These are phyloP conservation scores for Zaprionus gabonicus DNA, from an alignment of 1,140 invertebrate genomes.

Conservation along the genomic window DNA sequence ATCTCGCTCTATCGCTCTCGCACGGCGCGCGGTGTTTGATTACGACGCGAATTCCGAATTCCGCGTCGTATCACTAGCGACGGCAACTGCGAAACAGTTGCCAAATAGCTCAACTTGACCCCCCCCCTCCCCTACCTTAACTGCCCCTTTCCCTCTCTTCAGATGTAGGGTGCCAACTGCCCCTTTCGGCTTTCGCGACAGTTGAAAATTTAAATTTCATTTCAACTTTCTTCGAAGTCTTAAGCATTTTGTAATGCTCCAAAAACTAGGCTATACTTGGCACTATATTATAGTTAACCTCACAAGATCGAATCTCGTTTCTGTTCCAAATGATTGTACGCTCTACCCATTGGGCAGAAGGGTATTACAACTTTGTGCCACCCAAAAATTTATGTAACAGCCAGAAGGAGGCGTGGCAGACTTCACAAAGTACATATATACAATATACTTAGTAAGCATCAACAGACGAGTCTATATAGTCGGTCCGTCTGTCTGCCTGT, in stretches of 20 bases:
- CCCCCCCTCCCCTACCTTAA: neutral
- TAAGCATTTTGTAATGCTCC: neutral
- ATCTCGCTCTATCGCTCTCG: constrained; percentile 26
- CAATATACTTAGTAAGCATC: too few relatives aligned
- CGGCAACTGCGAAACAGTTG: constrained; percentile 34
- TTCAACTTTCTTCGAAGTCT: too few relatives aligned
- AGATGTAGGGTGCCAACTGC: neutral
- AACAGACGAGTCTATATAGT: too few relatives aligned
- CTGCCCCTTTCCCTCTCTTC: neutral
- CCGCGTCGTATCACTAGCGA: constrained; percentile 46
- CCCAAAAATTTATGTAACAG: too few relatives aligned
- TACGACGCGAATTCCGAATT: constrained; percentile 39
- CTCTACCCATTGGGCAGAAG: too few relatives aligned
- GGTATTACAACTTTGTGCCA: too few relatives aligned
- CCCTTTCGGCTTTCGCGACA: neutral
- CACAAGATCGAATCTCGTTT: neutral
- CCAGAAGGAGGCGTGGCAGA: too few relatives aligned
- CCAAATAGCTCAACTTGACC: constrained; percentile 8
- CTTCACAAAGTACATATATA: too few relatives aligned
- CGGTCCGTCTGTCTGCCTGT: too few relatives aligned
- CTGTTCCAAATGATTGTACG: neutral
- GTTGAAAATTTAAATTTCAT: too few relatives aligned
- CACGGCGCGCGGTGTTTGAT: constrained; percentile 55
- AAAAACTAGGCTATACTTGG: neutral
- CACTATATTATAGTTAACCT: too few relatives aligned